Evolutionary conservation across 2,888 invertebrate genomes (phyloP).

Genomic region (Apodemia zela): DNA sequence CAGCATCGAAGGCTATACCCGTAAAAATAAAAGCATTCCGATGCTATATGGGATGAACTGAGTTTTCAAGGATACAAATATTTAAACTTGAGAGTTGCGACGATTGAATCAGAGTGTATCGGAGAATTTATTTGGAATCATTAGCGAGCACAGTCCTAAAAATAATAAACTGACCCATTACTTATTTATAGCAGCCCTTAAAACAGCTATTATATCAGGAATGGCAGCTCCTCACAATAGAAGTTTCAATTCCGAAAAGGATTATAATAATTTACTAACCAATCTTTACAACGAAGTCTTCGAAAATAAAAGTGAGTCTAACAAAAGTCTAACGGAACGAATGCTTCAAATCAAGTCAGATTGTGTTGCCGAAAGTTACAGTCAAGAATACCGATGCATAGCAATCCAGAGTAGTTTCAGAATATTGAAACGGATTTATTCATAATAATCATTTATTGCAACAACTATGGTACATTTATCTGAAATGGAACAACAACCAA

Average conservation of each 20-base stretch:
- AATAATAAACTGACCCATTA: conserved; percentile 25
- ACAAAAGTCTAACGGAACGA: background rate
- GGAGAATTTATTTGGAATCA: conserved; percentile 32
- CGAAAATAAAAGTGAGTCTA: background rate
- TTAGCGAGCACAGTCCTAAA: conserved; percentile 29
- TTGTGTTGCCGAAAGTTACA: background rate
- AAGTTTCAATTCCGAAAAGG: conserved; percentile 21
- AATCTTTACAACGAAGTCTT: conserved; percentile 8
- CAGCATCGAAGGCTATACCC: conserved; percentile 12
- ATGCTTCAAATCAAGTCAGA: background rate
- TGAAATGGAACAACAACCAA: background rate
- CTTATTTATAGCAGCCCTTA: conserved; percentile 24
- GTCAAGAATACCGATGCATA: background rate
- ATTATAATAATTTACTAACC: conserved; percentile 12
- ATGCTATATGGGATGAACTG: conserved; percentile 11
- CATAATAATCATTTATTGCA: no score
- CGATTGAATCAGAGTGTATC: conserved; percentile 29
- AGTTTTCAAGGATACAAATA: conserved; percentile 20
- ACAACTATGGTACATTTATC: no score
- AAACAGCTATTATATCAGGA: conserved; percentile 17
- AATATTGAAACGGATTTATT: background rate
- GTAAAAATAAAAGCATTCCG: background rate
- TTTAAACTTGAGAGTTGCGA: conserved; percentile 28
- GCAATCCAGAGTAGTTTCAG: background rate
- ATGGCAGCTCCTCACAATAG: conserved; percentile 20